A percentile compares a stretch with the other conserved stretches of the same genome.
Conservation (phyloP, 1,140 invertebrate species). For the Drosophila serrata region DNA sequence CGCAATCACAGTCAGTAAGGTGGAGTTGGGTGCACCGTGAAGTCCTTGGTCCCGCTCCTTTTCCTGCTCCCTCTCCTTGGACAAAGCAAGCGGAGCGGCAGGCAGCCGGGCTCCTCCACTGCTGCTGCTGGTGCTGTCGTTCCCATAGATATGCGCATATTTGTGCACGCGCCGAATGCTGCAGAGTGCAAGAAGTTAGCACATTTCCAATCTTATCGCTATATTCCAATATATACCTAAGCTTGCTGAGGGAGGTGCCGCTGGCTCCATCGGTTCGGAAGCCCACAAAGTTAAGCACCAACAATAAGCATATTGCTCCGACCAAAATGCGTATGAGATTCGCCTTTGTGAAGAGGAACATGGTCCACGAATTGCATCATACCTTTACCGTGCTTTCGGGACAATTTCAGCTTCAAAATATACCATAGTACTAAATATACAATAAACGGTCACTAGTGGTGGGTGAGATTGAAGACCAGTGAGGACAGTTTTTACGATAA, state of each 20-base stretch:
- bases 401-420: constrained; percentile 6
- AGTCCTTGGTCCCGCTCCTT: constrained; percentile 44
- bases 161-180: constrained; percentile 77
- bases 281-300: constrained; percentile 76
- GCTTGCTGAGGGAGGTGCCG: constrained; percentile 65
- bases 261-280: constrained; percentile 56
- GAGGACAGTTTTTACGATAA: neutral
- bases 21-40: constrained; percentile 54
- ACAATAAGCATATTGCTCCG: constrained; percentile 66
- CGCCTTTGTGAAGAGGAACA: constrained; percentile 69
- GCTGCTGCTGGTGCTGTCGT: constrained; percentile 20
- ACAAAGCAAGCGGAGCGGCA: constrained; percentile 58
- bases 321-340: constrained; percentile 72
- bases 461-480: neutral
- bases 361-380: constrained; percentile 71
- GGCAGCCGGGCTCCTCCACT: constrained; percentile 40
- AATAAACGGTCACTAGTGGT: constrained; percentile 4
- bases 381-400: constrained; percentile 34
- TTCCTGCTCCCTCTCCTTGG: constrained; percentile 57
- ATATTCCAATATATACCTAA: constrained; percentile 54
- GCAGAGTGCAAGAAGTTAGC: neutral
- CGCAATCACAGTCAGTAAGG: constrained; percentile 75
- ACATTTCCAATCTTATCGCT: neutral
- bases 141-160: constrained; percentile 71
- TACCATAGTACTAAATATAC: constrained; percentile 7